phyloP scores from a whole-genome alignment of 2,113 vertebrate genomes.

The Talpa occidentalis region DNA sequence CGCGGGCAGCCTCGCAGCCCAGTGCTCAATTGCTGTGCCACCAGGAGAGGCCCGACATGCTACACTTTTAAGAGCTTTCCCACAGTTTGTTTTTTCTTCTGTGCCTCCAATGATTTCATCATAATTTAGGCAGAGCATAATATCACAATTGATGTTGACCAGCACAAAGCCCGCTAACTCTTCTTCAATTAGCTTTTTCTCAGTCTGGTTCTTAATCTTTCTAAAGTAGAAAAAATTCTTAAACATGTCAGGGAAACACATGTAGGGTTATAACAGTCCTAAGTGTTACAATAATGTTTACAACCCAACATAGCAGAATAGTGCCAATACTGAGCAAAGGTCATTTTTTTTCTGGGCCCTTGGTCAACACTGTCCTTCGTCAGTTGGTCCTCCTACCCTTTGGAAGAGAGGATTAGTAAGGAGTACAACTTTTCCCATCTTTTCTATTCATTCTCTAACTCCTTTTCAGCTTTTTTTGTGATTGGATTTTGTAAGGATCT shows the following conservation, averaged over 20 bases:
- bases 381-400: background rate
- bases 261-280: background rate
- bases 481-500: background rate
- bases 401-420: background rate
- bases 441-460: background rate
- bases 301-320: background rate
- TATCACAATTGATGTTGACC: background rate
- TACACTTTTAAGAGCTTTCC: conserved; percentile 38
- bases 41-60: too few relatives aligned
- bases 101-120: background rate
- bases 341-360: background rate
- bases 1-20: too few relatives aligned
- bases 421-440: background rate
- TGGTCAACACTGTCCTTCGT: background rate
- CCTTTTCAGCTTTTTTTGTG: background rate
- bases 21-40: too few relatives aligned
- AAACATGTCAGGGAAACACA: background rate
- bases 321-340: background rate
- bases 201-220: conserved; percentile 24
- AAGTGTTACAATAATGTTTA: background rate
- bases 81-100: background rate
- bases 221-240: conserved; percentile 53
- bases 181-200: background rate
- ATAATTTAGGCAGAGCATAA: background rate
- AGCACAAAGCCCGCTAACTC: background rate